These are phyloP conservation scores for Tricholaema leucomelas DNA, from an alignment of 2,113 vertebrate genomes.

Conservation along the genomic window DNA sequence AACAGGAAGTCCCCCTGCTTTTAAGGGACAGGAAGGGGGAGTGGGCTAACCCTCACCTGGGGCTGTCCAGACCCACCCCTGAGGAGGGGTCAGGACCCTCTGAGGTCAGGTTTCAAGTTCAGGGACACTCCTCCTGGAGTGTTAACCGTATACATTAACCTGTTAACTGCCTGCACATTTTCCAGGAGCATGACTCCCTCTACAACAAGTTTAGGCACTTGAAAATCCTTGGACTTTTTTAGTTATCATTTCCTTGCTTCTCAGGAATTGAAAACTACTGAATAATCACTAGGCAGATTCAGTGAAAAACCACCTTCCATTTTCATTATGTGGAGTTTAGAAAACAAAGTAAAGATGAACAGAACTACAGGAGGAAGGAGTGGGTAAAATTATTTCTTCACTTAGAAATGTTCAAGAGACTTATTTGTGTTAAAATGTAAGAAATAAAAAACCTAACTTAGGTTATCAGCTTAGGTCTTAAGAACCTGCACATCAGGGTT, in stretches of 20 bases:
- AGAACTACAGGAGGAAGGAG: not conserved
- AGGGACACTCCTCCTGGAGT: too few species aligned
- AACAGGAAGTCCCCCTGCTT: too few species aligned
- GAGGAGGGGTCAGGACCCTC: too few species aligned
- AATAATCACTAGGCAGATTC: not conserved
- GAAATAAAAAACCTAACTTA: not conserved
- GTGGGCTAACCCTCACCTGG: too few species aligned
- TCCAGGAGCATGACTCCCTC: not conserved
- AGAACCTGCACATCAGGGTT: not conserved
- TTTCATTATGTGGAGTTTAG: not conserved
- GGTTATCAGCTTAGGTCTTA: not conserved
- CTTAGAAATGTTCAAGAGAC: not conserved
- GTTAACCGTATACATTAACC: too few species aligned
- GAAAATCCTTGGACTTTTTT: not conserved
- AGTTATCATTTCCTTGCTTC: not conserved
- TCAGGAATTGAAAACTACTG: not conserved
- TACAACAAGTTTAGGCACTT: not conserved
- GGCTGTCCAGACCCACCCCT: too few species aligned
- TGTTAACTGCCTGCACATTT: not conserved
- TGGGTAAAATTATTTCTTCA: not conserved
- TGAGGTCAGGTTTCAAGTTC: too few species aligned
- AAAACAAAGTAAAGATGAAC: not conserved
- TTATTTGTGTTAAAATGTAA: not conserved
- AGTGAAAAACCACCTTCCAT: not conserved
- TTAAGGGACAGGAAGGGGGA: too few species aligned